A percentile compares a stretch with the other conserved stretches of the same genome.
Evolutionary conservation across 2,113 vertebrate species (phyloP).

Genomic region (Pelobates fuscus): DNA sequence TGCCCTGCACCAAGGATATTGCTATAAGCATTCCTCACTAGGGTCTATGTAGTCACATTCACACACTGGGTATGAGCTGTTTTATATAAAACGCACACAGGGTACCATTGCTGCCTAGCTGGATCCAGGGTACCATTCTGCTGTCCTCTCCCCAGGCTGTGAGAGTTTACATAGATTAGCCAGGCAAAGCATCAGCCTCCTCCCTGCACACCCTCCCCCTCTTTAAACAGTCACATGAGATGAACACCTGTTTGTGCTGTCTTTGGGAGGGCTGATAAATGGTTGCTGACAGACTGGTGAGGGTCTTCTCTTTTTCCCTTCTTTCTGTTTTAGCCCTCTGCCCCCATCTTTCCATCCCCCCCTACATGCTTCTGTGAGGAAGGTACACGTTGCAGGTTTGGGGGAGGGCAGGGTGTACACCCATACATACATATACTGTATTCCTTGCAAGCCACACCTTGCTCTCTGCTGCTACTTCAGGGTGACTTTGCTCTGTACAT

Average conservation of each 20-base stretch:
- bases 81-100: too few species aligned
- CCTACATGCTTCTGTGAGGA: constrained; percentile 19
- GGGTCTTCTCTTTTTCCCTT: background rate
- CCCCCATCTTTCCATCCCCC: background rate
- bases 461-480: constrained; percentile 11
- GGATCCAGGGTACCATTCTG: constrained; percentile 36
- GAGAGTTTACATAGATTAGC: background rate
- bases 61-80: too few species aligned
- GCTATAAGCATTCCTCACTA: too few species aligned
- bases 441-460: constrained; percentile 43
- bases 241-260: constrained; percentile 73
- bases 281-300: constrained; percentile 11
- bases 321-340: background rate
- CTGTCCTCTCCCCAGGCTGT: background rate
- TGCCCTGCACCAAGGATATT: too few species aligned
- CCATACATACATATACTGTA: background rate
- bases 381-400: constrained; percentile 46
- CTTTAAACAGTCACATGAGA: constrained; percentile 65
- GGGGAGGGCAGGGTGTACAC: constrained; percentile 25
- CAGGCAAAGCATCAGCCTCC: background rate
- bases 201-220: constrained; percentile 12
- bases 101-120: too few species aligned
- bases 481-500: constrained; percentile 11
- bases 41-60: too few species aligned
- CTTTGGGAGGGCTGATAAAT: constrained; percentile 45